Evolutionary conservation across 2,113 vertebrate species (phyloP).

Genomic region (Paradoxurus hermaphroditus): DNA sequence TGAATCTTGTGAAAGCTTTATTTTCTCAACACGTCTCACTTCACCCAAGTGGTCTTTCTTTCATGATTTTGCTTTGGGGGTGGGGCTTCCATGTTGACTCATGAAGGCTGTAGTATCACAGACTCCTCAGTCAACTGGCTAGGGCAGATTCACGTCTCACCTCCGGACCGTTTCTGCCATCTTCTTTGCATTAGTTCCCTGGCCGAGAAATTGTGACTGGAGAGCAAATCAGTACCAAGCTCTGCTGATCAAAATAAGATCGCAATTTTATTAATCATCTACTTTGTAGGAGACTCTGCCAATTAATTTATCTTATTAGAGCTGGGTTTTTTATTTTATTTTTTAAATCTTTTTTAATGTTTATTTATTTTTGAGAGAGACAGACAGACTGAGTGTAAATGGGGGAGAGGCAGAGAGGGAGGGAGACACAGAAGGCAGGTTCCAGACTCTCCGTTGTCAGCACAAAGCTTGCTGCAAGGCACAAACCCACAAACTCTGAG

Average conservation of each 20-base stretch:
- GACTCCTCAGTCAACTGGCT: background rate
- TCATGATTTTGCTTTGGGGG: background rate
- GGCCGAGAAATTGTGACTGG: background rate
- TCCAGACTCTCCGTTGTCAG: too few relatives aligned
- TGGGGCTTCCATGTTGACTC: background rate
- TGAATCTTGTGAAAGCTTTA: background rate
- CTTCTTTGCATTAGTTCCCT: background rate
- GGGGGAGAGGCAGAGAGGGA: too few relatives aligned
- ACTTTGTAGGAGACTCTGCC: background rate
- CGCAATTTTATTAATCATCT: background rate
- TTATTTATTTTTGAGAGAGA: too few relatives aligned
- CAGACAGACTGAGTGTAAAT: too few relatives aligned
- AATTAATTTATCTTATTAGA: background rate
- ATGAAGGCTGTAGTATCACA: background rate
- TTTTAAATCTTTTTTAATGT: too few relatives aligned
- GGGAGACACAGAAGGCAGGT: too few relatives aligned
- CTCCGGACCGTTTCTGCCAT: background rate
- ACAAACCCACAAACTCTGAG: too few relatives aligned
- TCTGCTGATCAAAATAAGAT: background rate
- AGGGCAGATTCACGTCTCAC: background rate
- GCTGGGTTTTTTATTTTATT: background rate
- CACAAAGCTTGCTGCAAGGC: too few relatives aligned
- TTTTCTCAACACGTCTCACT: background rate
- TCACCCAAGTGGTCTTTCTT: background rate
- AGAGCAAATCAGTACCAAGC: background rate